Percentiles rank a stretch among this genome's conserved stretches.
phyloP scores from a whole-genome alignment of 2,888 invertebrate species.

The Melipona bicolor region DNA sequence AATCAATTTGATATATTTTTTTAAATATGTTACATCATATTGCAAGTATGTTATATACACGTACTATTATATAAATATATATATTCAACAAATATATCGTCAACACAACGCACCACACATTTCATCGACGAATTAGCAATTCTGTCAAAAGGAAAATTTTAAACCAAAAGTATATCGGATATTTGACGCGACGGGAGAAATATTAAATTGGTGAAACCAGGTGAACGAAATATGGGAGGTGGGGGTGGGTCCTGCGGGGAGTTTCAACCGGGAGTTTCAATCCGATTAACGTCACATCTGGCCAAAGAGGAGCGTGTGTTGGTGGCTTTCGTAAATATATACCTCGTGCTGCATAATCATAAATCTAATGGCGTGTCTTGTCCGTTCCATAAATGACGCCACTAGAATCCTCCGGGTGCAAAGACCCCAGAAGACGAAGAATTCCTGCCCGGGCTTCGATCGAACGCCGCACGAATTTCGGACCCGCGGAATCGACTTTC shows the following conservation, averaged over 20 bases:
- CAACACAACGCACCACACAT: too few relatives aligned
- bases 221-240: constrained; percentile 47
- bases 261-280: constrained; percentile 49
- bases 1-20: too few relatives aligned
- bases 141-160: too few relatives aligned
- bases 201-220: constrained; percentile 41
- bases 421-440: constrained; percentile 49
- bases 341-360: constrained; percentile 64
- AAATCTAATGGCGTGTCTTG: constrained; percentile 66
- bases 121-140: too few relatives aligned
- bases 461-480: constrained; percentile 53
- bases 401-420: constrained; percentile 62
- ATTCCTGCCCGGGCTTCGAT: constrained; percentile 38
- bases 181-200: not conserved
- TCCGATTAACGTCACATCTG: constrained; percentile 64
- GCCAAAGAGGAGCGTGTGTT: constrained; percentile 16
- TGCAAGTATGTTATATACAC: too few relatives aligned
- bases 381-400: constrained; percentile 62
- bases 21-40: too few relatives aligned
- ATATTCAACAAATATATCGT: too few relatives aligned
- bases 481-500: constrained; percentile 58
- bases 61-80: too few relatives aligned
- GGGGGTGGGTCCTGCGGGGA: constrained; percentile 47
- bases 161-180: too few relatives aligned
- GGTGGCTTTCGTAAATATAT: constrained; percentile 63